Evolutionary conservation across 1,140 invertebrate genomes (phyloP).

Genomic region (Mesaphorura yosii): DNA sequence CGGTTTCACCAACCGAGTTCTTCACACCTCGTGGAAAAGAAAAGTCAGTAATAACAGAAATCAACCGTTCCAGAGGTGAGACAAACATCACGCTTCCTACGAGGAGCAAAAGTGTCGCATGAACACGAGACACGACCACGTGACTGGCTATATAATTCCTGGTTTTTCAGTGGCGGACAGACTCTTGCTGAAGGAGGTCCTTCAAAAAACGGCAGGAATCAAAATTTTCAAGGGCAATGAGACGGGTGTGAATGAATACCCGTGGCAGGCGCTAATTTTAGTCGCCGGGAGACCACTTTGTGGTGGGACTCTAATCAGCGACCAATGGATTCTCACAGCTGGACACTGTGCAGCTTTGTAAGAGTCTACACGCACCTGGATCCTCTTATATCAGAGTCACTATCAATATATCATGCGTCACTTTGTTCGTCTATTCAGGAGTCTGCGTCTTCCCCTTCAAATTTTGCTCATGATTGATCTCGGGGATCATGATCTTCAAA

Average conservation of each 20-base stretch:
- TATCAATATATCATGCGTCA: neutral
- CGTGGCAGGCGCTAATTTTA: constrained; percentile 27
- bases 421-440: constrained; percentile 1
- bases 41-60: too few species aligned
- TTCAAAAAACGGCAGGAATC: neutral
- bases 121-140: too few species aligned
- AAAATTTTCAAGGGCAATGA: constrained; percentile 25
- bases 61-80: too few species aligned
- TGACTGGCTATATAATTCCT: too few species aligned
- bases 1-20: too few species aligned
- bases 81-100: too few species aligned
- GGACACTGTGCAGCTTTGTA: constrained; percentile 25
- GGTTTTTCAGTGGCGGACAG: neutral
- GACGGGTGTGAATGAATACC: constrained; percentile 26
- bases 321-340: constrained; percentile 23
- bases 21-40: too few species aligned
- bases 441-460: constrained; percentile 9
- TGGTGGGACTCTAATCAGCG: constrained; percentile 20
- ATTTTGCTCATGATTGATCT: constrained; percentile 20
- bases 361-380: neutral
- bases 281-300: constrained; percentile 20
- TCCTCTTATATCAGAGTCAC: neutral
- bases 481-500: constrained; percentile 26
- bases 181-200: neutral
- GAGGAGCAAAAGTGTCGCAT: too few species aligned